These are phyloP conservation scores for Cyrtodaria siliqua DNA, from an alignment of 2,888 invertebrate genomes.

Conservation along the genomic window DNA sequence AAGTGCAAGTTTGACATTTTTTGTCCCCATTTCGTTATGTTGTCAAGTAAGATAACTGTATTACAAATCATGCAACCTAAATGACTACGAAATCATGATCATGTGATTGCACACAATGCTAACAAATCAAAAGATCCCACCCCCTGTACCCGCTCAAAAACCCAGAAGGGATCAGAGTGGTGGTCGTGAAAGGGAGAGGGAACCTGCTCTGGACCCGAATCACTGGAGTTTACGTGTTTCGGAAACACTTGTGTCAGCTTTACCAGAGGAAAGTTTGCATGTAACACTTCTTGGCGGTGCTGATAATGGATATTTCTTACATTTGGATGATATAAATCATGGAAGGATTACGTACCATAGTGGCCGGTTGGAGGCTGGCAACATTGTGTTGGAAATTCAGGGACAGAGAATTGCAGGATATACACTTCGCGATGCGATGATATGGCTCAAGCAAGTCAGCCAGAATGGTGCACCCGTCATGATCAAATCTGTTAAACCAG, in stretches of 20 bases:
- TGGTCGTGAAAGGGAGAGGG: conserved; percentile 48
- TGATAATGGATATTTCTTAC: conserved; percentile 86
- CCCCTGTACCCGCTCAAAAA: conserved; percentile 52
- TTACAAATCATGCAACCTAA: conserved; percentile 26
- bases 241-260: conserved; percentile 86
- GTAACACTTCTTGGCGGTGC: conserved; percentile 87
- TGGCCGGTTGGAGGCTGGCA: conserved; percentile 83
- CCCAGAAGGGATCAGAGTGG: conserved; percentile 54
- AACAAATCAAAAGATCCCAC: conserved; percentile 67
- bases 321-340: conserved; percentile 80
- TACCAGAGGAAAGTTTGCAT: conserved; percentile 85
- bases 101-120: conserved; percentile 60
- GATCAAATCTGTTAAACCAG: conserved; percentile 87
- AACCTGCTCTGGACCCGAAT: conserved; percentile 59
- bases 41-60: conserved; percentile 19
- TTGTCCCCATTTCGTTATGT: conserved; percentile 16
- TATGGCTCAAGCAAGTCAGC: conserved; percentile 87
- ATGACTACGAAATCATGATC: neutral
- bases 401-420: conserved; percentile 88
- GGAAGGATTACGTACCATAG: conserved; percentile 83
- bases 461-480: conserved; percentile 87
- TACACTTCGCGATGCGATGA: conserved; percentile 87
- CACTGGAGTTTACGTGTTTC: conserved; percentile 86
- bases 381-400: conserved; percentile 87
- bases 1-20: conserved; percentile 10